Percentiles rank a stretch among this genome's conserved stretches.
Conservation (phyloP, 2,113 vertebrate genomes). For the Microtus pennsylvanicus region DNA sequence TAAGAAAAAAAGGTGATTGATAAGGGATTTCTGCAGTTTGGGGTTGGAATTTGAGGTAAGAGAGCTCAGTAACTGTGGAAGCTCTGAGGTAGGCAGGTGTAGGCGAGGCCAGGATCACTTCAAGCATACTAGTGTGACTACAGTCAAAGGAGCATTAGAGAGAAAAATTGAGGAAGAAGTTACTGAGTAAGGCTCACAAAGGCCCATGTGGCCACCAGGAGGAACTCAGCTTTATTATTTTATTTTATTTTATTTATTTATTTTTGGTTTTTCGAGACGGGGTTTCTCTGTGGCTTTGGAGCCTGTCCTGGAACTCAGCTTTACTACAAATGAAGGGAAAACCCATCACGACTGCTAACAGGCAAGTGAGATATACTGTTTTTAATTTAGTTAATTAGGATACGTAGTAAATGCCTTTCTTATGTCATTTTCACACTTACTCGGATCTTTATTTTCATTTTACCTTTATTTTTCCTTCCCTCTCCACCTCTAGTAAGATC, state of each 20-base stretch:
- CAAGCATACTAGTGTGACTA: not conserved
- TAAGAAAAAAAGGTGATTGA: not conserved
- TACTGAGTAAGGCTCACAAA: not conserved
- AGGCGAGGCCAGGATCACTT: not conserved
- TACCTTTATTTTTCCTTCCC: not conserved
- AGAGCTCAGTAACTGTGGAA: not conserved
- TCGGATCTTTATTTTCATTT: not conserved
- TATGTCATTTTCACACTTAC: not conserved
- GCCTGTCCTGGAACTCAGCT: not conserved
- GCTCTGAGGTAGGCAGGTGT: not conserved
- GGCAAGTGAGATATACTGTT: too few relatives aligned
- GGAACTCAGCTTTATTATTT: not conserved
- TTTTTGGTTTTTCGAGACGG: too few relatives aligned
- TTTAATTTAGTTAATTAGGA: not conserved
- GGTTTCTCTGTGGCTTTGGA: too few relatives aligned
- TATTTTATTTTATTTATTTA: too few relatives aligned
- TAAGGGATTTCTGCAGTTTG: not conserved
- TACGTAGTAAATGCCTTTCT: not conserved
- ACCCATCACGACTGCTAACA: not conserved
- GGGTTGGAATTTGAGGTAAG: not conserved
- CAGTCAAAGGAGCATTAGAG: not conserved
- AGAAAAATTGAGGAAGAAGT: not conserved
- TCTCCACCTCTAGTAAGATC: not conserved
- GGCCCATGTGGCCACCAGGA: not conserved
- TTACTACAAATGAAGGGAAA: not conserved